phyloP scores from a whole-genome alignment of 53 echinoderm and acorn worm genomes.

The Luidia sarsii region DNA sequence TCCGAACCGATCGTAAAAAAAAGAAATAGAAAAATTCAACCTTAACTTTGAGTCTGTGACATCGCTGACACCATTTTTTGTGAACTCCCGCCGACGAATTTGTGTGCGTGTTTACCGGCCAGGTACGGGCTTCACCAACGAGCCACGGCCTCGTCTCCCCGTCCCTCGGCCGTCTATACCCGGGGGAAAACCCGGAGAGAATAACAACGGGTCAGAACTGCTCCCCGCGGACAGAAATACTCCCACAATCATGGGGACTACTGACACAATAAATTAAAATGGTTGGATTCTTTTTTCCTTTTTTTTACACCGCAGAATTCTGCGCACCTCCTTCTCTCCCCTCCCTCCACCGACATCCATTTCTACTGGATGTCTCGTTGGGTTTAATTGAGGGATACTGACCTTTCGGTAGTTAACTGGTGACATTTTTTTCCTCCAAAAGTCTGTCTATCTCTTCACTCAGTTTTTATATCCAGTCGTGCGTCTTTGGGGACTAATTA shows the following conservation, averaged over 20 bases:
- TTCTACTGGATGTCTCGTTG: no score
- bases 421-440: no score
- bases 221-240: slow-evolving; percentile 18
- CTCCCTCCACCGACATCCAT: no score
- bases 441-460: no score
- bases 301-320: slow-evolving; percentile 1
- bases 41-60: no score
- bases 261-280: slow-evolving; percentile 47
- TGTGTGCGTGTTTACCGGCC: not conserved
- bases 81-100: not conserved
- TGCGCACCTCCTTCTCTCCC: no score
- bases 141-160: not conserved
- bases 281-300: no score
- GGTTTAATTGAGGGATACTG: no score
- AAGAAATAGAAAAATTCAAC: no score
- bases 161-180: not conserved
- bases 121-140: not conserved
- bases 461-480: no score
- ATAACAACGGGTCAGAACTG: not conserved
- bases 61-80: slow-evolving; percentile 30
- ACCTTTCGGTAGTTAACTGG: no score
- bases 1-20: slow-evolving; percentile 40
- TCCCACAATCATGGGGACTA: slow-evolving; percentile 18
- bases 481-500: slow-evolving; percentile 16
- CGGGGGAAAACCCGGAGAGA: not conserved